These are phyloP conservation scores for Pica pica DNA, from an alignment of 2,113 vertebrate genomes.

Conservation along the genomic window DNA sequence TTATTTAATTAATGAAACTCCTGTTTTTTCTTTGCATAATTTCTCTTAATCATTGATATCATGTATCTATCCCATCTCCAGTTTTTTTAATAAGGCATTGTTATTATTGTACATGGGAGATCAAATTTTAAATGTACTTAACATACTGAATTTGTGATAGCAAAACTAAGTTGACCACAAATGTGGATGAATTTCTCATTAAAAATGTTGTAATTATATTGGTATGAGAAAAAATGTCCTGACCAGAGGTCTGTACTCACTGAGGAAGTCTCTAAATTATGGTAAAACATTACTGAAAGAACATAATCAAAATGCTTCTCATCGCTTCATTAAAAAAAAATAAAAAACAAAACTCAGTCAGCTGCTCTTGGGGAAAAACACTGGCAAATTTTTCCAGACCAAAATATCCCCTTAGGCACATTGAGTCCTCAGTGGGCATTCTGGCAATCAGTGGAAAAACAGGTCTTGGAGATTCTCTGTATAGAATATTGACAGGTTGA, in stretches of 20 bases:
- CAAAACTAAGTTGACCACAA: neutral
- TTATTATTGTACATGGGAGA: neutral
- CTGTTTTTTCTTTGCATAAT: neutral
- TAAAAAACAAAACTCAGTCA: neutral
- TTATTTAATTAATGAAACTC: neutral
- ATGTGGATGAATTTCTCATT: neutral
- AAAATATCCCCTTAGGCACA: neutral
- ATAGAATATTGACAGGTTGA: neutral
- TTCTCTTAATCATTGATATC: neutral
- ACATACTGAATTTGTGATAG: neutral
- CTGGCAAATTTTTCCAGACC: neutral
- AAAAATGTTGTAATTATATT: neutral
- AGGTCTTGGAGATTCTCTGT: neutral
- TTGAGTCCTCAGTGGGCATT: neutral
- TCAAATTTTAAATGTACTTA: neutral
- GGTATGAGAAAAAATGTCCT: neutral
- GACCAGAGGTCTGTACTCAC: neutral
- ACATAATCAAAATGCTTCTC: neutral
- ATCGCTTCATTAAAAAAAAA: neutral
- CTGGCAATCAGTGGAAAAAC: neutral
- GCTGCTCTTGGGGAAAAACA: neutral
- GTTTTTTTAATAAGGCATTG: neutral
- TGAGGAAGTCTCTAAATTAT: neutral
- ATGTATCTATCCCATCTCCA: neutral
- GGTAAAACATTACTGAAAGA: neutral